Percentiles rank a stretch among this genome's conserved stretches.
These are phyloP conservation scores for Alsophila aescularia DNA, from an alignment of 2,888 invertebrate species.

Conservation along the genomic window DNA sequence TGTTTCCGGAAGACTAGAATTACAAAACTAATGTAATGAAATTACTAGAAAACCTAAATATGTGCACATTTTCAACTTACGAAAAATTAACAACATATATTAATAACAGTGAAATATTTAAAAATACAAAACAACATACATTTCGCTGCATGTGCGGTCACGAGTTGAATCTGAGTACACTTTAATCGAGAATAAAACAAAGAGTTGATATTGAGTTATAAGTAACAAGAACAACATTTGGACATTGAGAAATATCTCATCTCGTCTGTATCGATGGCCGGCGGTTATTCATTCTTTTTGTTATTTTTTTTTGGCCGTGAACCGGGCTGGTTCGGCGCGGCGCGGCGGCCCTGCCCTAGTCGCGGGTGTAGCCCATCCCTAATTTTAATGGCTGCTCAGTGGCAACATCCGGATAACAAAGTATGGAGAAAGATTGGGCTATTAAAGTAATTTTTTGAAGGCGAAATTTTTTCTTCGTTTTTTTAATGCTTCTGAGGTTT, in stretches of 20 bases:
- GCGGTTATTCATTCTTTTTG: constrained; percentile 73
- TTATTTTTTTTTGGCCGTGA: constrained; percentile 61
- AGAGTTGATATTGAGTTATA: constrained; percentile 66
- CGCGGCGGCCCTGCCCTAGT: constrained; percentile 79
- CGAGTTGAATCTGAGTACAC: constrained; percentile 19
- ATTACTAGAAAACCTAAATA: no score
- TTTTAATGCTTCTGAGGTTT: not conserved
- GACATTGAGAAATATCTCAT: constrained; percentile 80
- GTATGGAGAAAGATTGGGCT: constrained; percentile 59
- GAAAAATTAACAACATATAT: no score
- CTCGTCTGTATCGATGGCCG: constrained; percentile 71
- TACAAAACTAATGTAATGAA: no score
- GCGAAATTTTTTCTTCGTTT: not conserved
- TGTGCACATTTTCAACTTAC: no score
- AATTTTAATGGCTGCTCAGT: constrained; percentile 83
- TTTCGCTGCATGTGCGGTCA: constrained; percentile 2
- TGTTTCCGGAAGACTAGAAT: no score
- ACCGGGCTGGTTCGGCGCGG: constrained; percentile 63
- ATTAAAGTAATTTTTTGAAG: constrained; percentile 34
- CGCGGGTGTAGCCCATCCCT: constrained; percentile 80
- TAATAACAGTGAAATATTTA: not conserved
- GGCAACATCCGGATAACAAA: constrained; percentile 75
- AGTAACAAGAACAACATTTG: constrained; percentile 73
- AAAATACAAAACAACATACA: not conserved
- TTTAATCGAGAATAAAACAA: constrained; percentile 47